Evolutionary conservation across 2,888 invertebrate species (phyloP), one percentile per base, ranked within the genome.

Genomic region (Melipona beecheii): DNA sequence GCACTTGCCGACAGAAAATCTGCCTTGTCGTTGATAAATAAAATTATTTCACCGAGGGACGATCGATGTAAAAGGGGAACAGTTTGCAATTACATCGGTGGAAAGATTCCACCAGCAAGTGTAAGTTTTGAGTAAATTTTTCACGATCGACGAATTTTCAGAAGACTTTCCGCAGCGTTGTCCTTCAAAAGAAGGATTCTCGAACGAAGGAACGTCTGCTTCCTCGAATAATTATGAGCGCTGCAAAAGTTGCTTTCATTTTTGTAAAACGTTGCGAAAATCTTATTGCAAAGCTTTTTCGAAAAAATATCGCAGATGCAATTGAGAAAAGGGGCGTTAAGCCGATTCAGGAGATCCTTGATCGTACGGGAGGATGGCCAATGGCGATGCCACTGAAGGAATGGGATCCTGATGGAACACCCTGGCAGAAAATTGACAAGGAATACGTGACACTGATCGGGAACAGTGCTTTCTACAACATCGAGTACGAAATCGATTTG

Each of bases 321-420:
- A 74, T 83, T 19, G 87, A 90, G n/a, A 70, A 21, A 2, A 71
- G 60, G 52, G 90, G 89, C 21, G 73, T 90, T 15, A 13, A 72
- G 65, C 87, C 90, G 4, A 74, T 90, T n/a, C 74, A 80, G 4
- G 75, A 83, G 5, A 77, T 90, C 19, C 58, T 87, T 6, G 83
- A 76, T 27, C 64, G 21, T 0, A 81, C 76, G 0, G 90, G 90
- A 13, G 90, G 90, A 27, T 90, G 90, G 90, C 90, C 90, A 11
- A 73, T 89, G 27, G 75, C 86, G 4, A 89, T 89, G 89, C 78
- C 87, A 19, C 17, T 66, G 0, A 62, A 65, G 21, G 43, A 71
- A 4, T 89, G 87, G 88, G 49, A 87, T 52, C 58, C 86, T 4
- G 36, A 85, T 24, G 75, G 74, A 43, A 43, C 31, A 0, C 19